Percentiles rank a stretch among this genome's conserved stretches.
These are phyloP conservation scores for Temnothorax ravouxi DNA, from an alignment of 2,888 invertebrate species.

Conservation along the genomic window DNA sequence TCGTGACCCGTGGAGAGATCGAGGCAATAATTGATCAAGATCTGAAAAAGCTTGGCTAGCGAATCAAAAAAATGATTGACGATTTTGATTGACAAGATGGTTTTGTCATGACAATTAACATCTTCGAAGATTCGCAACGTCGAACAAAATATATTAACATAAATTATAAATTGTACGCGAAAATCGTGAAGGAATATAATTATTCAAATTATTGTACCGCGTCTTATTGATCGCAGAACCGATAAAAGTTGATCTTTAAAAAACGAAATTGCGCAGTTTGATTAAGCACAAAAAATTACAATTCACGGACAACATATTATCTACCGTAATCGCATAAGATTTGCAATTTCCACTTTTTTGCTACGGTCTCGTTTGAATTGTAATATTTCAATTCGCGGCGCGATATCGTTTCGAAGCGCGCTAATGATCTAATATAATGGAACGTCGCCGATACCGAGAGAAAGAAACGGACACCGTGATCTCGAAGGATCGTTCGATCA, in stretches of 20 bases:
- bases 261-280: not conserved
- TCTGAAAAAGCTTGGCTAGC: not conserved
- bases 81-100: not conserved
- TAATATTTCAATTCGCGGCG: not conserved
- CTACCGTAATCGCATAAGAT: not conserved
- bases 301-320: not conserved
- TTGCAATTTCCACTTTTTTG: not conserved
- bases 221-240: not conserved
- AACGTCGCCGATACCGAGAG: too few relatives aligned
- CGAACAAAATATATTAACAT: not conserved
- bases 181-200: not conserved
- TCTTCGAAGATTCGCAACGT: not conserved
- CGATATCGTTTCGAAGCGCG: not conserved
- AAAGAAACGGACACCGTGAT: not conserved
- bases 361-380: not conserved
- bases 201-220: not conserved
- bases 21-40: conserved; percentile 29
- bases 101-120: not conserved
- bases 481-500: not conserved
- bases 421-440: not conserved
- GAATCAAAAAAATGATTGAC: not conserved
- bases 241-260: not conserved
- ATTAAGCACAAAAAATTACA: not conserved
- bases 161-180: not conserved
- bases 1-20: conserved; percentile 37